phyloP scores from a whole-genome alignment of 2,888 invertebrate species.

The Coelopa pilipes region DNA sequence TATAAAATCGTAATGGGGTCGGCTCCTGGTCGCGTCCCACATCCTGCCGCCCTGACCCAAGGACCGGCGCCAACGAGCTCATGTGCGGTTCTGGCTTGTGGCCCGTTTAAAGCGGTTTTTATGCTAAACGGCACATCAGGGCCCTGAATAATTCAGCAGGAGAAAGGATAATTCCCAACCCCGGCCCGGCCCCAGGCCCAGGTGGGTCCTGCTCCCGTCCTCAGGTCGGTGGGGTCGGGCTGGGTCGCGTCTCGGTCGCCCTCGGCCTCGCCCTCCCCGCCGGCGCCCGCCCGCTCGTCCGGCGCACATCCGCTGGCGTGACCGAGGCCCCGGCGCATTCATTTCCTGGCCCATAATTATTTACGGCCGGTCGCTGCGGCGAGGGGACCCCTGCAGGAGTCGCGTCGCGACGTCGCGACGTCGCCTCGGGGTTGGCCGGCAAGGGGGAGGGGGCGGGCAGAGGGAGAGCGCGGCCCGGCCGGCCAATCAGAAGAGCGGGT shows the following conservation, averaged over 20 bases:
- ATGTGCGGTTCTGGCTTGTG: neutral
- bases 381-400: neutral
- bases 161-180: constrained; percentile 9
- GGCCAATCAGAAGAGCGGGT: no score
- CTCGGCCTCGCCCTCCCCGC: neutral
- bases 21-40: no score
- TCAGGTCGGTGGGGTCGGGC: neutral
- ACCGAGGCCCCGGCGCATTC: neutral
- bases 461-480: no score
- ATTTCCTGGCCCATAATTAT: constrained; percentile 16
- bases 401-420: no score
- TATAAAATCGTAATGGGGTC: no score
- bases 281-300: neutral
- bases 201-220: neutral
- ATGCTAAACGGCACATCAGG: constrained; percentile 7
- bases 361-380: neutral
- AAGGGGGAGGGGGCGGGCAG: no score
- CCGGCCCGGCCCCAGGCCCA: neutral
- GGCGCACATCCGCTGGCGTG: constrained; percentile 15
- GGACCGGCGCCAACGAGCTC: neutral
- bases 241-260: neutral
- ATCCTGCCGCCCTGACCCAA: no score
- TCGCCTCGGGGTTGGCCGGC: no score
- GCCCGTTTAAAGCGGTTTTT: neutral
- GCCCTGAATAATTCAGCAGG: constrained; percentile 11